These are phyloP conservation scores for Buphagus erythrorhynchus DNA, from an alignment of 2,797 vertebrate species.

Conservation along the genomic window DNA sequence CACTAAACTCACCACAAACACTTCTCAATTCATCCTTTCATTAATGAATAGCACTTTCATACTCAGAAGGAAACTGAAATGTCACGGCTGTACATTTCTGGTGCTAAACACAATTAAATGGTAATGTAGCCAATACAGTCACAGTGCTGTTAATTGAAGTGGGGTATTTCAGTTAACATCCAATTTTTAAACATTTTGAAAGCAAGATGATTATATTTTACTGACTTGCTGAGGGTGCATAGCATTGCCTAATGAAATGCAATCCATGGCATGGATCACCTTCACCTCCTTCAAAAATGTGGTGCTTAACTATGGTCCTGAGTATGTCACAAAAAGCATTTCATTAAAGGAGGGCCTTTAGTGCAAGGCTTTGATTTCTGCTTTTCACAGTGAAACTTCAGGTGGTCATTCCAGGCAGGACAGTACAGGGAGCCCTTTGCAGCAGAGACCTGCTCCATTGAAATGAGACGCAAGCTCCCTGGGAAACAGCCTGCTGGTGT, in stretches of 20 bases:
- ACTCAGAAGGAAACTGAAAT: background rate
- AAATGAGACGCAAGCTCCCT: rapidly evolving
- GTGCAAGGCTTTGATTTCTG: background rate
- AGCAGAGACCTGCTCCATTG: background rate
- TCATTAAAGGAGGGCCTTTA: background rate
- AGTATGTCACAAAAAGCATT: background rate
- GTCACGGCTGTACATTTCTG: rapidly evolving
- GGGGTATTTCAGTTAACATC: background rate
- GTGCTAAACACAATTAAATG: background rate
- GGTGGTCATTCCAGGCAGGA: background rate
- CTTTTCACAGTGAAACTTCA: background rate
- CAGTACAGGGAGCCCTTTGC: background rate
- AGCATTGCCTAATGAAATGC: background rate
- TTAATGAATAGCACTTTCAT: background rate
- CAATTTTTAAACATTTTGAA: background rate
- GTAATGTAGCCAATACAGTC: background rate
- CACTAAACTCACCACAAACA: background rate
- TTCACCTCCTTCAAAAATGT: background rate
- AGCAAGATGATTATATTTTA: background rate
- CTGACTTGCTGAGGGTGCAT: background rate
- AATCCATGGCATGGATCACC: background rate
- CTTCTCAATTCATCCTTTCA: background rate
- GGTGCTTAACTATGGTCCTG: background rate
- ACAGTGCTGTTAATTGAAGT: background rate
- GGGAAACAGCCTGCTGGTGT: rapidly evolving